These are phyloP conservation scores for Lasius platythorax DNA, from an alignment of 2,888 invertebrate species.

Conservation along the genomic window DNA sequence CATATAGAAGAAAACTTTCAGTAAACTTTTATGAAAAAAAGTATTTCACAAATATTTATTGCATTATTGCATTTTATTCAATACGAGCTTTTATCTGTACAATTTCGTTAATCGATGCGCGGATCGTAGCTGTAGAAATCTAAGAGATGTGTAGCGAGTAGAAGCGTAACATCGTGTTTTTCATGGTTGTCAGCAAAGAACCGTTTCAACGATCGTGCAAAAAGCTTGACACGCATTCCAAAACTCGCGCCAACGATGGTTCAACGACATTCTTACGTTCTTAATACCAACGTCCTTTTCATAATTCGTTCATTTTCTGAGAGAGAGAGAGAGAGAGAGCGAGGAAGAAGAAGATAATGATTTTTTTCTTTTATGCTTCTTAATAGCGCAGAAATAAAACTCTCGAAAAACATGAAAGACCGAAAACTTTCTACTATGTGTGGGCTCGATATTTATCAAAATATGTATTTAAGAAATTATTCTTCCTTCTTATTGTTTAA, in stretches of 20 bases:
- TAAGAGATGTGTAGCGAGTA: not conserved
- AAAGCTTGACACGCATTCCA: conserved; percentile 78
- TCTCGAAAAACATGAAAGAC: not conserved
- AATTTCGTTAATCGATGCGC: not conserved
- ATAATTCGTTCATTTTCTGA: not conserved
- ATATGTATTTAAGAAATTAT: not conserved
- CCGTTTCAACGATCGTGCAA: conserved; percentile 72
- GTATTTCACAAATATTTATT: not conserved
- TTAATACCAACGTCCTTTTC: conserved; percentile 25
- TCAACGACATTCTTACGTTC: conserved; percentile 67
- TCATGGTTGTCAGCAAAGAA: conserved; percentile 64
- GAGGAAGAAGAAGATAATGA: not conserved
- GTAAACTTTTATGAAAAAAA: not conserved
- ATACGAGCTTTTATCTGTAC: not conserved
- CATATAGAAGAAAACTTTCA: not conserved
- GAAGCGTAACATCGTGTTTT: conserved; percentile 26
- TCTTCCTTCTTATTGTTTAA: not conserved
- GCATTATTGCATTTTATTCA: not conserved
- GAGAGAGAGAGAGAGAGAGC: not conserved
- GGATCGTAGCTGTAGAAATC: conserved; percentile 31
- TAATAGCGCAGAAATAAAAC: not conserved
- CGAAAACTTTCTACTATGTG: not conserved
- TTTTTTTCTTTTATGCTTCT: not conserved
- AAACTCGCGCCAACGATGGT: conserved; percentile 65
- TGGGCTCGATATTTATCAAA: not conserved